Evolutionary conservation across 2,797 vertebrate genomes (phyloP).

Genomic region (Hoplostethus mediterraneus): DNA sequence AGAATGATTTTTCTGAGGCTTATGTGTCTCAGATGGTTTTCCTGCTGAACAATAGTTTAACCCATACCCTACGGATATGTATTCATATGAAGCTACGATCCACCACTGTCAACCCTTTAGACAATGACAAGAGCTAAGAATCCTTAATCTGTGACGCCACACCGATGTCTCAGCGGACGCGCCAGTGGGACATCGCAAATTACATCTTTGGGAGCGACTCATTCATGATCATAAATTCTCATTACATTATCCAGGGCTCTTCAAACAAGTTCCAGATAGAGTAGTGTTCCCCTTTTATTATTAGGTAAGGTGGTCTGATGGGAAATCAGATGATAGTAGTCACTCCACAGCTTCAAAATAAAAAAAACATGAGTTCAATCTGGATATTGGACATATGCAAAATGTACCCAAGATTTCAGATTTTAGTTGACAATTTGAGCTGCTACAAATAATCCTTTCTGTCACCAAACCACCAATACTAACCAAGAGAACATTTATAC

Average conservation of each 20-base stretch:
- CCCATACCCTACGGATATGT: no score
- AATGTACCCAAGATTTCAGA: constrained; percentile 40
- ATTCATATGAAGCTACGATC: not conserved
- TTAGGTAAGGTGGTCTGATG: not conserved
- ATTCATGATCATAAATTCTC: constrained; percentile 3
- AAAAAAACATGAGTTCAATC: constrained; percentile 23
- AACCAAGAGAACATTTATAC: constrained; percentile 73
- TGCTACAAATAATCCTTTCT: constrained; percentile 54
- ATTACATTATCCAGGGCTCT: not conserved
- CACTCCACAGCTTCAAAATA: not conserved
- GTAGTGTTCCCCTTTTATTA: not conserved
- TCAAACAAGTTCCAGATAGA: constrained; percentile 1
- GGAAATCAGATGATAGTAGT: constrained; percentile 6
- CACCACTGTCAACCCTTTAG: not conserved
- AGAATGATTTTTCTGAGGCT: no score
- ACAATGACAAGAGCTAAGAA: no score
- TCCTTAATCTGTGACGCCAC: not conserved
- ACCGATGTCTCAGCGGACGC: not conserved
- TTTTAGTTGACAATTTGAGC: constrained; percentile 60
- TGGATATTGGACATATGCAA: constrained; percentile 35
- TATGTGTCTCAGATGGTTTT: no score
- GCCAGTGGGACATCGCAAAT: constrained; percentile 2
- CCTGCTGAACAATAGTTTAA: no score
- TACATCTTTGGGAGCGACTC: constrained; percentile 6
- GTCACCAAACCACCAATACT: constrained; percentile 68